These are phyloP conservation scores for Ictalurus furcatus DNA, from an alignment of 2,113 vertebrate genomes.

Conservation along the genomic window DNA sequence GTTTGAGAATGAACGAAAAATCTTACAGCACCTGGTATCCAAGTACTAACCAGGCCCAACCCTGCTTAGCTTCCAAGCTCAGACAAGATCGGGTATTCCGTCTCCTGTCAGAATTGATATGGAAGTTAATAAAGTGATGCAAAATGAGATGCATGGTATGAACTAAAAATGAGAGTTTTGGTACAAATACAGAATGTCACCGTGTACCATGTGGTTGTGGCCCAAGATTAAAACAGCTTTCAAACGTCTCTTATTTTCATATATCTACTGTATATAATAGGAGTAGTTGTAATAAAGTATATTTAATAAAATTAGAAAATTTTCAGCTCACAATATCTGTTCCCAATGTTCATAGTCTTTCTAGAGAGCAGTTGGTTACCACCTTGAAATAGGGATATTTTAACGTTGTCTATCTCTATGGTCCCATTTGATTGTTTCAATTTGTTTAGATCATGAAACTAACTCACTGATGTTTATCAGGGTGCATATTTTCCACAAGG, in stretches of 20 bases:
- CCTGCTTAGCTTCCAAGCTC: background rate
- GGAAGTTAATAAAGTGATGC: background rate
- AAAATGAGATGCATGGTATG: background rate
- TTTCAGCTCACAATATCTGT: no score
- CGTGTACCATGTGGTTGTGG: no score
- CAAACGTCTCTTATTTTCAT: background rate
- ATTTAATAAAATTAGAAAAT: background rate
- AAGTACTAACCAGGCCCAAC: background rate
- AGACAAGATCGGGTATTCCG: no score
- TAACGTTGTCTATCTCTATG: no score
- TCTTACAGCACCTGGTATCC: constrained; percentile 6
- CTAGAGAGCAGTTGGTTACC: no score
- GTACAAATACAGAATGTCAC: background rate
- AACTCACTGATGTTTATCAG: background rate
- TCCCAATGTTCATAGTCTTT: no score
- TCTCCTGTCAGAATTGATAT: background rate
- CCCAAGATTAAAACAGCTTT: no score
- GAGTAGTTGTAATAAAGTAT: background rate
- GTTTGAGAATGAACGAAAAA: background rate
- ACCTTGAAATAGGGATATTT: no score
- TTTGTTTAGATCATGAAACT: background rate
- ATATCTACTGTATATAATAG: background rate
- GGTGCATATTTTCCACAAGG: background rate
- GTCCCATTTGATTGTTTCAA: background rate
- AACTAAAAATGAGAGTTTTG: background rate